These are phyloP conservation scores for Drosophila carrolli DNA, from an alignment of 1,140 invertebrate species.

Conservation along the genomic window DNA sequence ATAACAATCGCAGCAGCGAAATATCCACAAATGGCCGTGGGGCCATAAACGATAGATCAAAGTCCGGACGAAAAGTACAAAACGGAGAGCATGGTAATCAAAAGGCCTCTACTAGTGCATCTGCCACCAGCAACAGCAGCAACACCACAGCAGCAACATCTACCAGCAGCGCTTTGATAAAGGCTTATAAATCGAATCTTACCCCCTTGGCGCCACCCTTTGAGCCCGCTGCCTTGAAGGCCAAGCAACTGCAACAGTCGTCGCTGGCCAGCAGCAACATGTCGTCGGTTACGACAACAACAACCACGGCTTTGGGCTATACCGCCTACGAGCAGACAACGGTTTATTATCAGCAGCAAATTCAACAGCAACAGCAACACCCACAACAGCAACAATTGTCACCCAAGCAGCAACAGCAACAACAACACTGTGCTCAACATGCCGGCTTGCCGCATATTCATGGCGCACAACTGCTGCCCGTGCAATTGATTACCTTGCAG, in stretches of 20 bases:
- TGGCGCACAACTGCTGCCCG: slow-evolving; percentile 58
- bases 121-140: slow-evolving; percentile 20
- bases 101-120: slow-evolving; percentile 19
- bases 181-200: slow-evolving; percentile 77
- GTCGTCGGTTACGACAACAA: slow-evolving; percentile 28
- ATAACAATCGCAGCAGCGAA: slow-evolving; percentile 54
- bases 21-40: slow-evolving; percentile 3
- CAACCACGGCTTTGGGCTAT: slow-evolving; percentile 36
- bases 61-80: slow-evolving; percentile 15
- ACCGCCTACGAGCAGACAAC: slow-evolving; percentile 71
- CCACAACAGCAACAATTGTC: slow-evolving; percentile 62
- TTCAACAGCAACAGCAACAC: slow-evolving; percentile 52
- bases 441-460: slow-evolving; percentile 73
- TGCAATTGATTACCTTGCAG: slow-evolving; percentile 70
- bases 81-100: slow-evolving; percentile 34
- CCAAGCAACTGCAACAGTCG: slow-evolving; percentile 47
- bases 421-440: slow-evolving; percentile 63
- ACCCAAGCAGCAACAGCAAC: slow-evolving; percentile 52
- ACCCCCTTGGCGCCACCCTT: slow-evolving; percentile 78
- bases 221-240: slow-evolving; percentile 67
- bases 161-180: slow-evolving; percentile 59
- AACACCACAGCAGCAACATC: slow-evolving; percentile 18
- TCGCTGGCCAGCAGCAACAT: slow-evolving; percentile 31
- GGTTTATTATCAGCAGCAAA: slow-evolving; percentile 74
- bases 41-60: neutral